Conservation (phyloP, 2,797 vertebrate species). For the Kryptolebias ocellatus region DNA sequence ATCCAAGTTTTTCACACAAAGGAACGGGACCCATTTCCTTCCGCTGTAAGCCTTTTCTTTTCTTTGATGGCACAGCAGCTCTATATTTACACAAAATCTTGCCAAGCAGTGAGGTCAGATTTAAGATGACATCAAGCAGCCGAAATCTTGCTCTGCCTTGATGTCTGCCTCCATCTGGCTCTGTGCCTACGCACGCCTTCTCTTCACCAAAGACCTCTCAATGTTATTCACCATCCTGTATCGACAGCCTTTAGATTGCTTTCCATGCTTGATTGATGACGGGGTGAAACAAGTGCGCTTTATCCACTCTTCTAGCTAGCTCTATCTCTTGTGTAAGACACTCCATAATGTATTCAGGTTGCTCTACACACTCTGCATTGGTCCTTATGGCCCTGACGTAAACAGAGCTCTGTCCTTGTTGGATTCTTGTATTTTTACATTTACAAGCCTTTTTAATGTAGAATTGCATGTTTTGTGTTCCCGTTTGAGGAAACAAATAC, state of each 20-base stretch:
- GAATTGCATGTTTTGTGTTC: constrained; percentile 48
- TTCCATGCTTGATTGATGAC: constrained; percentile 78
- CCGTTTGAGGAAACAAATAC: constrained; percentile 43
- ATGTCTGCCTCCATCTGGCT: constrained; percentile 41
- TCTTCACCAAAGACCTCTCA: constrained; percentile 58
- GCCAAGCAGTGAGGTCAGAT: constrained; percentile 29
- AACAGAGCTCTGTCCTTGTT: constrained; percentile 55
- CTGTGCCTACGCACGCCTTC: constrained; percentile 24
- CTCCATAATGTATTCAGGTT: constrained; percentile 67
- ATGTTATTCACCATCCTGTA: constrained; percentile 65
- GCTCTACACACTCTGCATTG: constrained; percentile 43
- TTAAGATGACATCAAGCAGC: constrained; percentile 33
- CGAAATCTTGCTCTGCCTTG: constrained; percentile 27
- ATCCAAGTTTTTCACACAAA: background rate
- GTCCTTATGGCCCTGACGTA: constrained; percentile 52
- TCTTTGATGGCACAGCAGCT: constrained; percentile 12
- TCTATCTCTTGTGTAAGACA: constrained; percentile 47
- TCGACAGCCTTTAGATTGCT: constrained; percentile 77
- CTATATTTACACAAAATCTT: constrained; percentile 27
- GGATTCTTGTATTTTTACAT: constrained; percentile 39
- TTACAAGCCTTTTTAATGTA: constrained; percentile 26
- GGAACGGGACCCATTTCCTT: constrained; percentile 10
- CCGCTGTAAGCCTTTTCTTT: constrained; percentile 11
- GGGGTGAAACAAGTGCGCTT: constrained; percentile 60
- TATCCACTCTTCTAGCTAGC: constrained; percentile 46